Base-by-base conservation (phyloP, 2,888 invertebrate species). In the Diaperis boleti region DNA sequence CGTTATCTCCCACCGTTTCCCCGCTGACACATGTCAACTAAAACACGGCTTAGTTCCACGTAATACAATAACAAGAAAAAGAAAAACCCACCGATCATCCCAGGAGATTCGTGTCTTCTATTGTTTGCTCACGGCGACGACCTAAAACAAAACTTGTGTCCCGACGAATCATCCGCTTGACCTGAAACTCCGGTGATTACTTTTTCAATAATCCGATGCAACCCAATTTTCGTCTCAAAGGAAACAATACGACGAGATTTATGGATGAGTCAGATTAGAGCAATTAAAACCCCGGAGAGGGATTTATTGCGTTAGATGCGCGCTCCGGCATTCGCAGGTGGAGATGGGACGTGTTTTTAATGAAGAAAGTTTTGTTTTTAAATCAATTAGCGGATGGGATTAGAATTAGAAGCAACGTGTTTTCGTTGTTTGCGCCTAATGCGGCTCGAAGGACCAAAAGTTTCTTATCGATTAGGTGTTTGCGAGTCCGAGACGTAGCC, bases 121-220 rank as follows among this genome's bases (percentile, higher is more conserved):
- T 45, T 45, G 45, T 49, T 49, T 49, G 49, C 20, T 35, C 49
- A 31, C 18, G 2, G 33, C n/a, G 49, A 33, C 35, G 49, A 49
- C 49, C 49, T 49, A 49, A 49, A 49, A 49, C 49, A 49, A 49
- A 49, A 49, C 33, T 49, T 49, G 18, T 14, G 2, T 31, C 15
- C 26, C 17, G 31, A 49, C 29, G 18, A 33, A 49, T 49, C 49
- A 17, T 49, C 35, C 11, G 18, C 33, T 33, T 49, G 49, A 49
- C 49, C 10, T 49, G 49, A 35, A 49, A 49, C 49, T 47, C 31
- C 14, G 33, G 18, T 35, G 49, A 49, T 49, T 49, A 49, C 49
- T 49, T 49, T 49, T 49, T 49, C 49, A 49, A 49, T 49, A 49
- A 49, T 49, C 33, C 11, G 49, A 33, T 49, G 49, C 49, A 49